Evolutionary conservation across 2,113 vertebrate species (phyloP).

Genomic region (Mesoclemmys tuberculata): DNA sequence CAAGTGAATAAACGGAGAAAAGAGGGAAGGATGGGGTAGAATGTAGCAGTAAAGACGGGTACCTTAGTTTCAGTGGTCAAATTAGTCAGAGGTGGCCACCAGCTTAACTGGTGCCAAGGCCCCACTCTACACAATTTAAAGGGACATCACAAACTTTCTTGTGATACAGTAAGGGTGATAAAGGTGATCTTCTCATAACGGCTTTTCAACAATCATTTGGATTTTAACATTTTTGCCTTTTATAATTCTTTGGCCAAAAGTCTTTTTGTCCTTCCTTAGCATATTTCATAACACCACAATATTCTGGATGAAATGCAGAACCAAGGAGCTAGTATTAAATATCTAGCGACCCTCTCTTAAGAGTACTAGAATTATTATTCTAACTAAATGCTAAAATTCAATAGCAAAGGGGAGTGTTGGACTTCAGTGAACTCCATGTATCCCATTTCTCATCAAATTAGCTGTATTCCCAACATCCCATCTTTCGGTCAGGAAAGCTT

Average conservation of each 20-base stretch:
- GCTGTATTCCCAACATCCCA: not conserved
- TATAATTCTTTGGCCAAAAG: not conserved
- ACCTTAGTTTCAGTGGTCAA: not conserved
- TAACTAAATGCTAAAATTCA: constrained; percentile 22
- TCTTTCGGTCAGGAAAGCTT: constrained; percentile 7
- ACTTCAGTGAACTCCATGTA: not conserved
- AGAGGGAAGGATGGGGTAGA: too few species aligned
- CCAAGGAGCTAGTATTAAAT: not conserved
- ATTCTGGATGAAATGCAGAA: not conserved
- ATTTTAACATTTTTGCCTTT: not conserved
- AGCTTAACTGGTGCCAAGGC: not conserved
- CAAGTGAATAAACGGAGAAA: not conserved
- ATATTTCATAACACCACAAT: not conserved
- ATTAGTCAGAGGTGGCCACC: not conserved
- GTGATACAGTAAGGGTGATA: not conserved
- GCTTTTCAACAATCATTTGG: not conserved
- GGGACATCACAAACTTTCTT: not conserved
- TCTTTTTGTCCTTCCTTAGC: not conserved
- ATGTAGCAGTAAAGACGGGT: not conserved
- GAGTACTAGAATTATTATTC: not conserved
- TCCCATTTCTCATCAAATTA: not conserved
- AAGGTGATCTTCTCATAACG: not conserved
- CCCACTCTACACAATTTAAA: not conserved
- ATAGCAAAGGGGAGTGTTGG: constrained; percentile 30
- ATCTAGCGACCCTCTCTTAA: not conserved